Conservation (phyloP, 1,140 invertebrate species). For the Dendroctonus valens region DNA sequence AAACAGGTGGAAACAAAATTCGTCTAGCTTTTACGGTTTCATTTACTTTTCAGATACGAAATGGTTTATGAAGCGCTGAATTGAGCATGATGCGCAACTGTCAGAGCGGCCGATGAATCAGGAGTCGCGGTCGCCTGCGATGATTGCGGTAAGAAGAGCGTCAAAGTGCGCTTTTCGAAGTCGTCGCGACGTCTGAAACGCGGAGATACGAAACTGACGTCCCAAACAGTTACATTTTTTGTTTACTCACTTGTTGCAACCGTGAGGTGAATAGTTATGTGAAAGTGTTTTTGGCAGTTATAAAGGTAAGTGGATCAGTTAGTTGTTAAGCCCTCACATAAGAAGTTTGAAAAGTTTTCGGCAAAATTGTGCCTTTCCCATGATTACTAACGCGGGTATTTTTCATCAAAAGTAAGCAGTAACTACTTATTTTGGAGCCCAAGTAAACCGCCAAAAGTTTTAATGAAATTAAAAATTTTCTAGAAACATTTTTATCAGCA, state of each 20-base stretch:
- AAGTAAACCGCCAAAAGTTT: too few species aligned
- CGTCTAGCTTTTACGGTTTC: too few species aligned
- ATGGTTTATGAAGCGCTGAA: too few species aligned
- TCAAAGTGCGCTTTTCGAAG: conserved; percentile 4
- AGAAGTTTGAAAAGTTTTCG: neutral
- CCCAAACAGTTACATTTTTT: neutral
- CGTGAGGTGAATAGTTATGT: neutral
- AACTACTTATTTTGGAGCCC: too few species aligned
- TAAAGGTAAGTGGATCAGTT: neutral
- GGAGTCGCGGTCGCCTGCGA: neutral
- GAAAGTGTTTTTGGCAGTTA: neutral
- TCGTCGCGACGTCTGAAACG: neutral
- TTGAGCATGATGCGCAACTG: too few species aligned
- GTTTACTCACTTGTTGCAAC: neutral
- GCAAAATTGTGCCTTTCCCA: neutral
- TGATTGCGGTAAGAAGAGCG: conserved; percentile 7
- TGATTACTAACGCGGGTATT: neutral
- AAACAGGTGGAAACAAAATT: too few species aligned
- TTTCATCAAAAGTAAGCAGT: too few species aligned
- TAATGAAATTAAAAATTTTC: too few species aligned
- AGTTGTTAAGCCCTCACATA: neutral
- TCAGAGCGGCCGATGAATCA: too few species aligned
- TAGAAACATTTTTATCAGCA: too few species aligned
- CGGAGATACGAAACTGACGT: neutral
- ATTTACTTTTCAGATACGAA: too few species aligned